Evolutionary conservation across 2,113 vertebrate species (phyloP).

Genomic region (Henicopernis longicauda): DNA sequence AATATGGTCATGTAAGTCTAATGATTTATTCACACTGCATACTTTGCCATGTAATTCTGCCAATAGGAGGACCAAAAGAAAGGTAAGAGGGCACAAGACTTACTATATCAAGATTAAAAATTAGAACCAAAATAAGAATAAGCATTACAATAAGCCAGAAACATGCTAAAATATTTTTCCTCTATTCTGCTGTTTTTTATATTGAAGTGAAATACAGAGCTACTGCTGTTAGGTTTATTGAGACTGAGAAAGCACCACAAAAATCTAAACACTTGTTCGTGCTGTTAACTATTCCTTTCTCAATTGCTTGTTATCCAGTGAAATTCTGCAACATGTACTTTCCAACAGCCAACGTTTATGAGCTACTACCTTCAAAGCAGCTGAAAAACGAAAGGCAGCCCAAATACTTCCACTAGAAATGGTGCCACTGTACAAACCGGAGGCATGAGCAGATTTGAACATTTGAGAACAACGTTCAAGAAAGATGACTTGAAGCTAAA

Average conservation of each 20-base stretch:
- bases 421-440: not conserved
- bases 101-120: not conserved
- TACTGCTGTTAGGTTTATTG: not conserved
- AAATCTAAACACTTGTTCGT: not conserved
- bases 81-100: not conserved
- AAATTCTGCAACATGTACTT: not conserved
- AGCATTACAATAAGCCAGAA: not conserved
- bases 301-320: not conserved
- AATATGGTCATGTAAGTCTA: not conserved
- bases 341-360: not conserved
- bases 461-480: fast-evolving
- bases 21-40: not conserved
- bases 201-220: not conserved
- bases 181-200: not conserved
- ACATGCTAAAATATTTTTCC: not conserved
- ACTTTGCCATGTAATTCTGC: not conserved
- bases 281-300: not conserved
- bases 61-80: not conserved
- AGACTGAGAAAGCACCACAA: not conserved
- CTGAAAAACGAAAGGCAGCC: not conserved
- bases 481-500: not conserved
- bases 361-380: not conserved
- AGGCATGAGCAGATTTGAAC: not conserved
- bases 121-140: not conserved
- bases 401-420: not conserved